These are phyloP conservation scores for Polymixis lichenea DNA, from an alignment of 2,888 invertebrate species.

Conservation along the genomic window DNA sequence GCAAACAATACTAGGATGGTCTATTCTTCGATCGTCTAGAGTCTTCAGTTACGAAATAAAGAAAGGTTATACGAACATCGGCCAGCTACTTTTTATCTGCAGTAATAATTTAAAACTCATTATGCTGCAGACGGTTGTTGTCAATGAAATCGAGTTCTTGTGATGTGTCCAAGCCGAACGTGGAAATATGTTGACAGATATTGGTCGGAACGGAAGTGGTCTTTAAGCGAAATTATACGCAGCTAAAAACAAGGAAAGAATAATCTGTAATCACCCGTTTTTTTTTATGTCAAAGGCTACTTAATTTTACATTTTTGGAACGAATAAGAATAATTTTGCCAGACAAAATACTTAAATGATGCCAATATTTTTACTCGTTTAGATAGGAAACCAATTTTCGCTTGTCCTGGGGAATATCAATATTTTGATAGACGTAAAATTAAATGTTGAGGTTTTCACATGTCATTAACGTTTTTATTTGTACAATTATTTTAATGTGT, in stretches of 20 bases:
- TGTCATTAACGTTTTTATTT: background rate
- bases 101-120: conserved; percentile 90
- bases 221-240: conserved; percentile 88
- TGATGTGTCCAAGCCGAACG: conserved; percentile 87
- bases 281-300: conserved; percentile 81
- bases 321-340: conserved; percentile 42
- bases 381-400: conserved; percentile 4
- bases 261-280: conserved; percentile 80
- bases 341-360: conserved; percentile 17
- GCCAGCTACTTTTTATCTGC: conserved; percentile 87
- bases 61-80: conserved; percentile 85
- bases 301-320: conserved; percentile 63
- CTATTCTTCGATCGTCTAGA: conserved; percentile 72
- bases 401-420: background rate
- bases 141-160: conserved; percentile 90
- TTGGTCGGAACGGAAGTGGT: conserved; percentile 89
- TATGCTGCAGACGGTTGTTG: conserved; percentile 86
- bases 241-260: conserved; percentile 87
- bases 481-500: conserved; percentile 42
- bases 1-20: conserved; percentile 49
- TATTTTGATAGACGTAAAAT: conserved; percentile 7
- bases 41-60: conserved; percentile 81
- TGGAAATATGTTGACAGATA: conserved; percentile 90
- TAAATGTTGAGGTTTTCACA: background rate
- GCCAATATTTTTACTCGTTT: conserved; percentile 5